A percentile compares a stretch with the other conserved stretches of the same genome.
Conservation (phyloP, 2,888 invertebrate species). For the Tromatobia lineatoria region DNA sequence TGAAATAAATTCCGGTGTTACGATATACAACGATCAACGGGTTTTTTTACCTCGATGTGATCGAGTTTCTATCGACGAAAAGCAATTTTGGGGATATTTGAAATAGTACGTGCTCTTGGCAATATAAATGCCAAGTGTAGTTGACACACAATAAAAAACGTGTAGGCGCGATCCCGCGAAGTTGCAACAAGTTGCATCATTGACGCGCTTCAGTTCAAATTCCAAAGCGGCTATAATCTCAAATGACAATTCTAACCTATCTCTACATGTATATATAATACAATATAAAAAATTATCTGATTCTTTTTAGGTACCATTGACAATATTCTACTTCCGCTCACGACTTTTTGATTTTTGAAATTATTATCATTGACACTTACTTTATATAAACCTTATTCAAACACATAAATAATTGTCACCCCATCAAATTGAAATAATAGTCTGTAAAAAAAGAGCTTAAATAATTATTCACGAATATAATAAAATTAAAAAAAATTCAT, state of each 20-base stretch:
- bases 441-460: no score
- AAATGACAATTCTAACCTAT: not conserved
- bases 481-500: no score
- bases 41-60: conserved; percentile 7
- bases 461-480: no score
- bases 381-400: no score
- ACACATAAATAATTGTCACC: no score
- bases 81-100: conserved; percentile 6
- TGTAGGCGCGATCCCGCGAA: conserved; percentile 32
- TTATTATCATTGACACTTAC: no score
- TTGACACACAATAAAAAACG: not conserved
- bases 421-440: no score
- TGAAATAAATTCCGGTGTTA: not conserved
- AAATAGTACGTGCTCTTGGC: not conserved
- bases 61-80: not conserved
- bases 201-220: conserved; percentile 8
- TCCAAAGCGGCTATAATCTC: not conserved
- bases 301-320: not conserved
- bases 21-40: not conserved
- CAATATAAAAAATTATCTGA: not conserved
- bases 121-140: not conserved
- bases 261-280: not conserved
- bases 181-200: conserved; percentile 62
- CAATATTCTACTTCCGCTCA: no score
- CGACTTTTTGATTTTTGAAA: no score